Evolutionary conservation across 2,888 invertebrate genomes (phyloP).

Genomic region (Patella ulyssiponensis): DNA sequence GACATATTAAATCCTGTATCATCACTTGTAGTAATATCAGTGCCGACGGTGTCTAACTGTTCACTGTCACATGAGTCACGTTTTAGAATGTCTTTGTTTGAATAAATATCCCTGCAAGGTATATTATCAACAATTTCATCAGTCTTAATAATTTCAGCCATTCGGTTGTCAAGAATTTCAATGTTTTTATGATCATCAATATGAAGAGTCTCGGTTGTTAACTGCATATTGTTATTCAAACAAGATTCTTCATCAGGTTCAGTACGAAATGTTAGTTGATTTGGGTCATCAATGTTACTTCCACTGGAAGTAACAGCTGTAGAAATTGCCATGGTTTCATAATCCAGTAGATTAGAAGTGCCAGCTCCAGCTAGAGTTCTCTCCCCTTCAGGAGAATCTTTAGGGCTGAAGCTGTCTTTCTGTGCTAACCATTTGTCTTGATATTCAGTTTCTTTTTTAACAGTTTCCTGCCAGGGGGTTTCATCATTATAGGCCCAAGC

Average conservation of each 20-base stretch:
- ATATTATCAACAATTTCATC: conserved; percentile 27
- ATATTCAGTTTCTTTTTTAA: conserved; percentile 25
- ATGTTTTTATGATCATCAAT: conserved; percentile 12
- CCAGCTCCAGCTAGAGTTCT: conserved; percentile 26
- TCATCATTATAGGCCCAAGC: conserved; percentile 41
- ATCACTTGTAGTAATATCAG: conserved; percentile 22
- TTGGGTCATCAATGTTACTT: conserved; percentile 4
- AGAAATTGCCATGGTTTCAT: conserved; percentile 11
- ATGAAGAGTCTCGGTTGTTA: neutral
- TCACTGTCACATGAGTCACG: conserved; percentile 14
- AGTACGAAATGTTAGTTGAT: conserved; percentile 9
- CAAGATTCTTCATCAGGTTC: neutral
- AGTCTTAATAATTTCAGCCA: neutral
- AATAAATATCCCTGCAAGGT: neutral
- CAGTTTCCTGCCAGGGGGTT: conserved; percentile 27
- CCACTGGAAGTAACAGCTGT: conserved; percentile 5
- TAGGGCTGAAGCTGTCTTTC: conserved; percentile 16
- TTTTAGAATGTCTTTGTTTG: neutral
- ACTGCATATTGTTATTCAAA: neutral
- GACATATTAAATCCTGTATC: conserved; percentile 28
- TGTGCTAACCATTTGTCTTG: conserved; percentile 19
- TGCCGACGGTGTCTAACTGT: conserved; percentile 12
- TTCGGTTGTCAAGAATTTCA: conserved; percentile 27
- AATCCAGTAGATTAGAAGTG: conserved; percentile 9
- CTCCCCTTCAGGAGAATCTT: conserved; percentile 23